A percentile compares a stretch with the other conserved stretches of the same genome.
Evolutionary conservation across 2,797 vertebrate species (phyloP).

Genomic region (Rhinatrema bivittatum): DNA sequence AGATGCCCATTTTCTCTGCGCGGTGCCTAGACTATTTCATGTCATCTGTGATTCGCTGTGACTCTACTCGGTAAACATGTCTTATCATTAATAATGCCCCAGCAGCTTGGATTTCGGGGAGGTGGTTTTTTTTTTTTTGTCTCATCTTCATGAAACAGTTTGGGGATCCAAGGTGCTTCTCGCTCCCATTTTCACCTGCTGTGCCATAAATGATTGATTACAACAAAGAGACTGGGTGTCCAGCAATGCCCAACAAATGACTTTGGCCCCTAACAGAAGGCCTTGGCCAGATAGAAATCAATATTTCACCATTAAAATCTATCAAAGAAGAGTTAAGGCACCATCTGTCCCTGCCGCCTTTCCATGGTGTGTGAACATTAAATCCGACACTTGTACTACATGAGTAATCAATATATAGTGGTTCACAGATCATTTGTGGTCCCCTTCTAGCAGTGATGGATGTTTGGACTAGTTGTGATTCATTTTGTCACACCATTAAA

Average conservation of each 20-base stretch:
- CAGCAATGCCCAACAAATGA: constrained; percentile 91
- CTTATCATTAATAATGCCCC: constrained; percentile 84
- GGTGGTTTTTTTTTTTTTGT: constrained; percentile 8
- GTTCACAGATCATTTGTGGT: constrained; percentile 95
- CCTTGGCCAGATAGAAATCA: constrained; percentile 95
- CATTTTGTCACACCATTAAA: constrained; percentile 94
- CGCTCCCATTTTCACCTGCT: constrained; percentile 61
- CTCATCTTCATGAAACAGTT: constrained; percentile 18
- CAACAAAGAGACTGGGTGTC: constrained; percentile 68
- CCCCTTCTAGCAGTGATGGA: constrained; percentile 86
- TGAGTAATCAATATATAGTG: constrained; percentile 89
- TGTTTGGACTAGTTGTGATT: constrained; percentile 79
- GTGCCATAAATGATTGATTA: constrained; percentile 90
- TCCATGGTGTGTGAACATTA: constrained; percentile 85
- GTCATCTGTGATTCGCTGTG: constrained; percentile 78
- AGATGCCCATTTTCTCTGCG: constrained; percentile 78
- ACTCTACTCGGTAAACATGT: constrained; percentile 83
- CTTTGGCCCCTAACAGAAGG: constrained; percentile 85
- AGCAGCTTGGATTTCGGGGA: constrained; percentile 58
- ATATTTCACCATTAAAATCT: constrained; percentile 97
- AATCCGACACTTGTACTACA: constrained; percentile 90
- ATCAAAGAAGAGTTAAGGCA: constrained; percentile 81
- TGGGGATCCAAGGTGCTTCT: constrained; percentile 66
- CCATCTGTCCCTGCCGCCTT: constrained; percentile 80
- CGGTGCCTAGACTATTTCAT: constrained; percentile 68